Evolutionary conservation across 1,140 invertebrate genomes (phyloP), one percentile per base, ranked within the genome.

Genomic region (Onthophagus taurus): DNA sequence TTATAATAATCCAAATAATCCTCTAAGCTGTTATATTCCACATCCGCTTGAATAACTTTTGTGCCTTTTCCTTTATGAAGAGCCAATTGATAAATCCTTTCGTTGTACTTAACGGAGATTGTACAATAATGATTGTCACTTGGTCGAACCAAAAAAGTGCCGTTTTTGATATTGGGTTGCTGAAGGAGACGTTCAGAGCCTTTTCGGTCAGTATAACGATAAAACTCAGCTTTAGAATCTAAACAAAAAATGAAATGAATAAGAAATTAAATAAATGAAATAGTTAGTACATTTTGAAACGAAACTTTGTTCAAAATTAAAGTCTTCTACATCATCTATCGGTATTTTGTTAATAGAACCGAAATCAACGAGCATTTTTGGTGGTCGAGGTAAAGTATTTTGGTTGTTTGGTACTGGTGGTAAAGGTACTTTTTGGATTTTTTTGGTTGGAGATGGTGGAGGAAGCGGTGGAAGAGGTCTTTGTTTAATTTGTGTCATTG

Each of bases 51-150:
- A n/a, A n/a, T n/a, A n/a, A n/a, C n/a, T n/a, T n/a, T n/a, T n/a
- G n/a, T 19, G 1, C 19, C 11, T 21, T 37, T 21, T 2, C 17
- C 4, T 13, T 37, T 37, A 2, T 37, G 13, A 4, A 37, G 12
- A 7, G 29, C 41, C 2, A 43, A 18, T 14, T 43, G 41, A 12
- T 43, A 43, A 7, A 43, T 29, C 14, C 33, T 43, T 9, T 31
- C 30, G 31, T 29, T 29, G 18, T 43, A 29, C 8, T 17, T 31
- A 1, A 43, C 19, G 5, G 41, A 33, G 4, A 43, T n/a, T n/a
- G 41, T 43, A 12, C 12, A 30, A 17, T 33, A 12, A 13, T 14
- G 33, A 3, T 30, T 8, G 19, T 19, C n/a, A 12, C 41, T 43
- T 12, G 29, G 41, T 7, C 41, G 41, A 7, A 42, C 14, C 9